phyloP scores from a whole-genome alignment of 2,888 invertebrate species.

The Harpalus rubripes region DNA sequence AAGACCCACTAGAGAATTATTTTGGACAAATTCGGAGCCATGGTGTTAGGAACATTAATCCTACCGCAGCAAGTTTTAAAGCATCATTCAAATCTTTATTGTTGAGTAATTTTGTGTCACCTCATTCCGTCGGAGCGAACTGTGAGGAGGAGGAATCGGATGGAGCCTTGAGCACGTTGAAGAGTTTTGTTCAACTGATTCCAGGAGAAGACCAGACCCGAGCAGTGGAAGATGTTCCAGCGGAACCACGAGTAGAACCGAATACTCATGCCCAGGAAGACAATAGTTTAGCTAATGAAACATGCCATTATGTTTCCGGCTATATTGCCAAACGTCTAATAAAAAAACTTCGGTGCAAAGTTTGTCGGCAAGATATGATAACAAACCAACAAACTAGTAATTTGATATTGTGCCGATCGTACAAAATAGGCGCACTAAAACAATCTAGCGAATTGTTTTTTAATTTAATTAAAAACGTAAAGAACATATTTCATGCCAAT shows the following conservation, averaged over 20 bases:
- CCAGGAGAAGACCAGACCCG: neutral
- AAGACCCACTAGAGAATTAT: slow-evolving; percentile 69
- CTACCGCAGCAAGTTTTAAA: slow-evolving; percentile 65
- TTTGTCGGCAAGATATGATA: neutral
- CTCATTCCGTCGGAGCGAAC: slow-evolving; percentile 67
- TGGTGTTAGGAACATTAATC: slow-evolving; percentile 68
- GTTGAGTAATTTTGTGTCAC: slow-evolving; percentile 68
- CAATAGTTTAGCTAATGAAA: neutral
- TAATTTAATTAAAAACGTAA: no score
- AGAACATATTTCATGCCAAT: no score
- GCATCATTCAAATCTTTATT: slow-evolving; percentile 68
- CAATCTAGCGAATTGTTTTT: neutral
- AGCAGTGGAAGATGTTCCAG: neutral
- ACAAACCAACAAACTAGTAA: neutral
- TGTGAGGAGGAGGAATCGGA: slow-evolving; percentile 68
- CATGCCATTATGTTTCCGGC: no score
- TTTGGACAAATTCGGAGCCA: slow-evolving; percentile 68
- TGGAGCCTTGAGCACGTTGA: slow-evolving; percentile 47
- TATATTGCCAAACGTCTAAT: neutral
- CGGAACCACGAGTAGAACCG: neutral
- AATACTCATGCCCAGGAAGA: neutral
- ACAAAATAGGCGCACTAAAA: neutral
- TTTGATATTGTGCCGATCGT: neutral
- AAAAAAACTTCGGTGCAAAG: neutral
- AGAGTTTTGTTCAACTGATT: neutral